Percentiles rank a stretch among this genome's conserved stretches.
Evolutionary conservation across 2,113 vertebrate genomes (phyloP).

Genomic region (Antennarius striatus): DNA sequence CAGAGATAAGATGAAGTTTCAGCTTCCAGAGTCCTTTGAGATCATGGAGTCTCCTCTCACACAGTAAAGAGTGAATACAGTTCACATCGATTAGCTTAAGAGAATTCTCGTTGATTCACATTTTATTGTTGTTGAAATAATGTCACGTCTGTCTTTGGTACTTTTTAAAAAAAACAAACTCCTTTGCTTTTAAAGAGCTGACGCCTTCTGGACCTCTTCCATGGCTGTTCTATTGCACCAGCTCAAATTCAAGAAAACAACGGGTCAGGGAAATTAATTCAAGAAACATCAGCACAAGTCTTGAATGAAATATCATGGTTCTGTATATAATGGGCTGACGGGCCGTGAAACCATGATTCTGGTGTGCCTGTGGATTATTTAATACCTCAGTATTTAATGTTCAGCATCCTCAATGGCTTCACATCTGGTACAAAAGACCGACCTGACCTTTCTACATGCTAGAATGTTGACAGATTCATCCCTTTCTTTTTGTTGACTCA

Average conservation of each 20-base stretch:
- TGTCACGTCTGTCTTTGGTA: slow-evolving; percentile 51
- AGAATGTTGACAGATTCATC: not conserved
- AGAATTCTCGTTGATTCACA: not conserved
- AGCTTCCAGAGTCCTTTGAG: slow-evolving; percentile 26
- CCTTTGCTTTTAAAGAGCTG: not conserved
- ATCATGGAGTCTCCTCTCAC: slow-evolving; percentile 22
- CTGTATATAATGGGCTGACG: slow-evolving; percentile 1
- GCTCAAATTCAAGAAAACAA: slow-evolving; percentile 41
- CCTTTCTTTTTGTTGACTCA: not conserved
- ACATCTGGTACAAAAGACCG: not conserved
- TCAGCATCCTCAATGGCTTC: not conserved
- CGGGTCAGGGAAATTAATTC: not conserved
- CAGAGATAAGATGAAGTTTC: slow-evolving; percentile 37
- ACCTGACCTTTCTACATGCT: not conserved
- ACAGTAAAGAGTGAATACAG: slow-evolving; percentile 25
- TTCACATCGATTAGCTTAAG: slow-evolving; percentile 3
- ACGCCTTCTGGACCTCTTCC: slow-evolving; percentile 1
- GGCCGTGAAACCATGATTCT: not conserved
- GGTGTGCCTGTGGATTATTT: not conserved
- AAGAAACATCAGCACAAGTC: not conserved
- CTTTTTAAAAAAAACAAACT: not conserved
- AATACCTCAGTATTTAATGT: not conserved
- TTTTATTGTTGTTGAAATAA: slow-evolving; percentile 24
- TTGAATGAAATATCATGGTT: slow-evolving; percentile 11
- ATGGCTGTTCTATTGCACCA: slow-evolving; percentile 56